Evolutionary conservation across 1,140 invertebrate species (phyloP), one percentile per base, ranked within the genome.

Genomic region (Druon quercuslanigerum): DNA sequence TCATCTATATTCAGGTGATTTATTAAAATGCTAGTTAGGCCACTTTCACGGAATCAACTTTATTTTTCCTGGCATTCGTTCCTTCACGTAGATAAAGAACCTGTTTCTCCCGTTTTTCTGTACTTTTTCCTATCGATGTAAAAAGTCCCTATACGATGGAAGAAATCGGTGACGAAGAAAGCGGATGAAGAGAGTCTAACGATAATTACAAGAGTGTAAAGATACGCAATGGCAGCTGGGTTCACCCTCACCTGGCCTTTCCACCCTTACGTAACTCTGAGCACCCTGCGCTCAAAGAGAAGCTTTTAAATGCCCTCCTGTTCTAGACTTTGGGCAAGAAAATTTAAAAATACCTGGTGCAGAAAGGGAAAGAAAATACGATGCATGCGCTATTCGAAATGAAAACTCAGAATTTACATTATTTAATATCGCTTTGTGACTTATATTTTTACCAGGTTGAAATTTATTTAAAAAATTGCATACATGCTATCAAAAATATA

Each of bases 231-330:
- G 75, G 78, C 80, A 84, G 82, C 81, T 83, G 83, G 56, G 71
- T 77, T 85, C 82, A 79, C 76, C 76, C 79, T 84, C 83, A 85
- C 81, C 84, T 84, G 83, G 57, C 71, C 72, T 50, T 50, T 33
- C 71, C 25, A 54, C 40, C 77, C 52, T 75, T 52, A 40, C 46
- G 60, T 75, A 74, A 74, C 51, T 50, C 17, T 60, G 50, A 57
- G 76, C 73, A 75, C 75, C 56, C 46, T 13, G 51, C 20, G 50
- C 50, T 25, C 51, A 17, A 79, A 81, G 76, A 82, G 72, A 80
- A 72, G 13, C 57, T 33, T 20, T 33, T 60, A 25, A 33, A 33
- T 33, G 14, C 11, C 19, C 19, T 25, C 9, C 12, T 3, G 12
- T 57, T 57, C 56, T 57, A 3, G 4, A 16, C 3, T 16, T 12